These are phyloP conservation scores for Campylorhamphus procurvoides DNA, from an alignment of 2,113 vertebrate genomes.

Conservation along the genomic window DNA sequence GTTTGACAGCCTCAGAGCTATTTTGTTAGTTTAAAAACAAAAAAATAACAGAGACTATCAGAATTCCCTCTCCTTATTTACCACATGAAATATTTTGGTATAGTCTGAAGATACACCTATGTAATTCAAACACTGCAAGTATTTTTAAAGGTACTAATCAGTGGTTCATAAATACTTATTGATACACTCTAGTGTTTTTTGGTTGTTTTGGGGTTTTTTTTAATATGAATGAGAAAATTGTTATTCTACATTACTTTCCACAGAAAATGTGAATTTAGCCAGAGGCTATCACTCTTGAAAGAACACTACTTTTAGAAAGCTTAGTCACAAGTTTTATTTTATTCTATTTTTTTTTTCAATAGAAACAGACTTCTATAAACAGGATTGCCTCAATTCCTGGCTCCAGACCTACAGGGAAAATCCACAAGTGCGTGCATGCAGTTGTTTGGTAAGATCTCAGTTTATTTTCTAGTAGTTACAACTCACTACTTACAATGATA, in stretches of 20 bases:
- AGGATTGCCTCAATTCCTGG: background rate
- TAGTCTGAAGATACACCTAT: background rate
- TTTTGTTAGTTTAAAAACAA: background rate
- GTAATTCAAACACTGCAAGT: background rate
- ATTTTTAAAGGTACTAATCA: background rate
- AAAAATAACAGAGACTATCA: background rate
- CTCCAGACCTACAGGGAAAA: background rate
- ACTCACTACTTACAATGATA: background rate
- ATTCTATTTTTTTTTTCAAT: background rate
- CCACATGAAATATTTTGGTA: background rate
- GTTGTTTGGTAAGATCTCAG: background rate
- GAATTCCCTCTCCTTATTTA: background rate
- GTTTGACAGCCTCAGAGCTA: background rate
- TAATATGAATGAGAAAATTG: background rate
- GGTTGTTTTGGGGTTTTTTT: background rate
- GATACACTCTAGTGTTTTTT: background rate
- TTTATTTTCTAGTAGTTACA: slow-evolving; percentile 47
- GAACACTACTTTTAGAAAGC: background rate
- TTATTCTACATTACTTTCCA: background rate
- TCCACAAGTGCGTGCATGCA: background rate
- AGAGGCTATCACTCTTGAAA: background rate
- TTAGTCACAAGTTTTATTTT: background rate
- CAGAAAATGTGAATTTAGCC: background rate
- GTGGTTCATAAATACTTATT: background rate
- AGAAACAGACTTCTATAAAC: background rate